Base-by-base conservation (phyloP, 2,113 vertebrate genomes). In the Solea solea region DNA sequence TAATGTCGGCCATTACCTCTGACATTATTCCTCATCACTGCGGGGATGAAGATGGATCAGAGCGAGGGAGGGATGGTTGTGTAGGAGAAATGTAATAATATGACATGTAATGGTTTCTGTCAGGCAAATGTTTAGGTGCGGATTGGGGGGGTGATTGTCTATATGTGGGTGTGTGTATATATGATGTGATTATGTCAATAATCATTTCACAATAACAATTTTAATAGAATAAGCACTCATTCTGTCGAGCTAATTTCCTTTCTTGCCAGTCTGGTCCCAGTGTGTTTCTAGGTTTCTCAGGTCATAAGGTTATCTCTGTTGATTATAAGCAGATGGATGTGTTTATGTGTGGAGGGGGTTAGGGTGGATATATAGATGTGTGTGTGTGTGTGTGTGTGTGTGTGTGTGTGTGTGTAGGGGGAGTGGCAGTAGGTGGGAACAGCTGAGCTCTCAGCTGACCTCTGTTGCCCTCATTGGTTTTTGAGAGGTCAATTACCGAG, bases 1-100 rank as follows among this genome's bases (percentile, higher is more conserved):
- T 78, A 81, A 90, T 87, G 81, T 80, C 16, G 59, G 53, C 82
- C 85, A 83, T 92, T 87, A 87, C 70, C 54, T 78, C 72, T 75
- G 80, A 79, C 79, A 86, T 88, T 84, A 89, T 74, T 85, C 56
- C 77, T 71, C 74, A 87, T 87, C 80, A 88, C 50, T 64, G 73
- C 27, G 52, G 64, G 28, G 40, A 21, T 41, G 39, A 69, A 28
- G 54, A 81, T 34, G 65, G 77, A 76, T 69, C 69, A 42, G 75
- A 76, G 70, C 3, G 9, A 79, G 51, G 75, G 56, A 61, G 71
- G 63, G 76, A 69, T 21, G 66, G 42, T 59, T 64, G 49, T 60
- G 59, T 53, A 42, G 74, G 72, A 81, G 71, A 72, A 86, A 75
- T 69, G 39, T 74, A 77, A 88, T 86, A 76, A 88, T 79, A 69